Evolutionary conservation across 2,888 invertebrate genomes (phyloP).

Genomic region (Exocentrus adspersus): DNA sequence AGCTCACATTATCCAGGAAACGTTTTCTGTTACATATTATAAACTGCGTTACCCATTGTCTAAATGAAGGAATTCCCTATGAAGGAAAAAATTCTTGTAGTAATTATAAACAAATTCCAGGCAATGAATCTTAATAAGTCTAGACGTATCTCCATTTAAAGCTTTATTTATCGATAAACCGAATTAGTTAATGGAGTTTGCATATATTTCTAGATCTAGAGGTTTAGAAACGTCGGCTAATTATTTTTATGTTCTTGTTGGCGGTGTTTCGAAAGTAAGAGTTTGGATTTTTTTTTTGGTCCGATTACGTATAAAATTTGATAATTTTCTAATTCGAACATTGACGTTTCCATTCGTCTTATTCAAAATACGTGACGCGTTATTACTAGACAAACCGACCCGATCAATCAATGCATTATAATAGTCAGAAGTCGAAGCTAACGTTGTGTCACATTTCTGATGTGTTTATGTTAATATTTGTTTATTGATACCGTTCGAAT

Average conservation of each 20-base stretch:
- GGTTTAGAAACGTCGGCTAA: not conserved
- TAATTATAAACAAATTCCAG: not conserved
- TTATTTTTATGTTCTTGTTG: not conserved
- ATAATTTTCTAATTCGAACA: no score
- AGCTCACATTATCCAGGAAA: no score
- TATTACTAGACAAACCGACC: not conserved
- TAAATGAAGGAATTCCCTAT: no score
- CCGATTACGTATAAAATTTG: no score
- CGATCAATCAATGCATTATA: not conserved
- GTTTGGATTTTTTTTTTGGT: no score
- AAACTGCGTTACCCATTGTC: no score
- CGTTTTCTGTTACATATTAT: no score
- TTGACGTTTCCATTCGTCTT: no score
- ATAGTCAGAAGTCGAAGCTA: not conserved
- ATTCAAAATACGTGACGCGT: not conserved
- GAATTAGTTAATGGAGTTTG: not conserved
- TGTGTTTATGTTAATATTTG: not conserved
- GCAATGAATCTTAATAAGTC: conserved; percentile 16
- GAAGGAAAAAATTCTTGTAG: no score
- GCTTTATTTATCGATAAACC: not conserved
- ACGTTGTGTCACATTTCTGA: not conserved
- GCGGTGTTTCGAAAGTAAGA: not conserved
- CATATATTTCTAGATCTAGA: not conserved
- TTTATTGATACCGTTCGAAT: not conserved
- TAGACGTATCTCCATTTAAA: conserved; percentile 15